Percentiles rank a stretch among this genome's conserved stretches.
These are phyloP conservation scores for Sesamia nonagrioides DNA, from an alignment of 1,140 invertebrate species.

Conservation along the genomic window DNA sequence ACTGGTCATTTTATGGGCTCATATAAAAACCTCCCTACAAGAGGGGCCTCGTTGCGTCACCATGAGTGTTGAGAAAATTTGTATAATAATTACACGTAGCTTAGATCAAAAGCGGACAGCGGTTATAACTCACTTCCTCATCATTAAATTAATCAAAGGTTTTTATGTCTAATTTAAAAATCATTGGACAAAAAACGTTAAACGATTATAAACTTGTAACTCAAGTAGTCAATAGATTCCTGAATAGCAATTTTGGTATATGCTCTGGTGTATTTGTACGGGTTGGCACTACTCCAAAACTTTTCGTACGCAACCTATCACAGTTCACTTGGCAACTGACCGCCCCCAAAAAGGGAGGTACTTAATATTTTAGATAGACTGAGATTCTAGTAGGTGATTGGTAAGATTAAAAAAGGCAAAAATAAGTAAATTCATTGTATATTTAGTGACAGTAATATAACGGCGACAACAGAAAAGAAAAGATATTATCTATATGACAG, in stretches of 20 bases:
- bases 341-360: constrained; percentile 34
- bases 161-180: constrained; percentile 3
- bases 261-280: constrained; percentile 8
- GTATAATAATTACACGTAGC: constrained; percentile 55
- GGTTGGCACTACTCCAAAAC: constrained; percentile 27
- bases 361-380: constrained; percentile 9
- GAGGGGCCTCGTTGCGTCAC: constrained; percentile 77
- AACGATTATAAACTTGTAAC: constrained; percentile 9
- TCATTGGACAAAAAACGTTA: constrained; percentile 4
- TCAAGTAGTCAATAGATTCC: background rate
- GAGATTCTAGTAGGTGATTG: background rate
- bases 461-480: background rate
- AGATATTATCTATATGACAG: background rate
- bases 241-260: constrained; percentile 14
- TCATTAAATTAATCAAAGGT: constrained; percentile 7
- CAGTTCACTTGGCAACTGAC: constrained; percentile 5
- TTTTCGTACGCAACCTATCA: constrained; percentile 16
- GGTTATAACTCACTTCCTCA: constrained; percentile 40
- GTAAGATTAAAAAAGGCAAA: background rate
- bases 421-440: background rate
- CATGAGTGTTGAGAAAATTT: constrained; percentile 69
- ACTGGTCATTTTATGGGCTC: constrained; percentile 44
- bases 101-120: constrained; percentile 55
- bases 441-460: background rate
- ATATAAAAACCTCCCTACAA: constrained; percentile 54